Conservation (phyloP, 92 coral and sea anemone genomes). For the Plumapathes pennacea region DNA sequence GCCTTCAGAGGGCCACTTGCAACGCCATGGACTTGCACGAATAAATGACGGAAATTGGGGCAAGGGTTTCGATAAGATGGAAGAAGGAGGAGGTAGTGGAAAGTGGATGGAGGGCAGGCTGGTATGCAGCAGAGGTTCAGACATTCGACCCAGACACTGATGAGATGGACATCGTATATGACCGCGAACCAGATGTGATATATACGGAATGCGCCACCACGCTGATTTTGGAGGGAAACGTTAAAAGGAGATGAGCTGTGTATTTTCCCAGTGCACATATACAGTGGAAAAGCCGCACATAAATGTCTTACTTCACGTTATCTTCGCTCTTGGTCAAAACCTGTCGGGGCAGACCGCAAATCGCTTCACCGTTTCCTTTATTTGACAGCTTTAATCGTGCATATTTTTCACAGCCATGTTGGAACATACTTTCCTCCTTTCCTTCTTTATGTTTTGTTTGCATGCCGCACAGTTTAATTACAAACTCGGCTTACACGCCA, state of each 20-base stretch:
- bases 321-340: too few species aligned
- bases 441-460: too few species aligned
- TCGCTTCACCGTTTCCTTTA: too few species aligned
- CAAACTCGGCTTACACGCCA: too few species aligned
- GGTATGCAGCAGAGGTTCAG: slow-evolving; percentile 49
- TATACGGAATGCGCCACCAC: slow-evolving; percentile 24
- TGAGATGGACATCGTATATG: slow-evolving; percentile 13
- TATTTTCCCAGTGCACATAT: too few species aligned
- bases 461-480: too few species aligned
- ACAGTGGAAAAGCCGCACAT: too few species aligned
- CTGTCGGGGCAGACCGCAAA: too few species aligned
- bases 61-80: slow-evolving; percentile 24
- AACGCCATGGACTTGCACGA: slow-evolving; percentile 16
- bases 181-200: slow-evolving; percentile 24
- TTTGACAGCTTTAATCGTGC: too few species aligned
- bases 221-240: slow-evolving; percentile 18
- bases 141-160: slow-evolving; percentile 36
- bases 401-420: too few species aligned
- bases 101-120: slow-evolving; percentile 44
- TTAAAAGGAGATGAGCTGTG: slow-evolving; percentile 4
- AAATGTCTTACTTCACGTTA: too few species aligned
- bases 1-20: slow-evolving; percentile 3
- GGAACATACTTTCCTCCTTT: too few species aligned
- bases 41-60: slow-evolving; percentile 42
- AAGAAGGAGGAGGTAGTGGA: slow-evolving; percentile 18